Evolutionary conservation across 2,113 vertebrate species (phyloP).

Genomic region (Progne subis): DNA sequence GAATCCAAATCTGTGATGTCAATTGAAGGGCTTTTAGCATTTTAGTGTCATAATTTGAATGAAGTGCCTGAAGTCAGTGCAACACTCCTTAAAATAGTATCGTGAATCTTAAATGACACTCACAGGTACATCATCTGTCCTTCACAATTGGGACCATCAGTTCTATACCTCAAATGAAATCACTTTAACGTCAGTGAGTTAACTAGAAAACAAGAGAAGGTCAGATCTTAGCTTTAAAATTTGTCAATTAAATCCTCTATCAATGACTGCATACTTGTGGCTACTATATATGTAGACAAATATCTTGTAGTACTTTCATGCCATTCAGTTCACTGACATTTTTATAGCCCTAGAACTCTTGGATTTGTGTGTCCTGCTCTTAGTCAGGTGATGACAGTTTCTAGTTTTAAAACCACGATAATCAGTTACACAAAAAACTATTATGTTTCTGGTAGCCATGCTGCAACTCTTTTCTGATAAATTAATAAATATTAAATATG

Average conservation of each 20-base stretch:
- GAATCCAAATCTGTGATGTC: slow-evolving; percentile 56
- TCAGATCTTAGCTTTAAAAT: not conserved
- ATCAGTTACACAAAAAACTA: slow-evolving; percentile 51
- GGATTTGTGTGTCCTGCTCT: slow-evolving; percentile 64
- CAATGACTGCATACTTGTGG: not conserved
- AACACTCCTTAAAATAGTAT: slow-evolving; percentile 1
- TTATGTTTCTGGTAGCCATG: slow-evolving; percentile 15
- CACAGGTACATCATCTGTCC: slow-evolving; percentile 12
- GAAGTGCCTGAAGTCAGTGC: not conserved
- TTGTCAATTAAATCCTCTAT: not conserved
- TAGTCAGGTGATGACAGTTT: slow-evolving; percentile 55
- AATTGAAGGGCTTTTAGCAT: slow-evolving; percentile 38
- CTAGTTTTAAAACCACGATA: slow-evolving; percentile 69
- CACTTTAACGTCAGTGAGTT: not conserved
- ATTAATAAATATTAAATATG: slow-evolving; percentile 31
- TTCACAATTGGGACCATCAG: not conserved
- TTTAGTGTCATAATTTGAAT: slow-evolving; percentile 52
- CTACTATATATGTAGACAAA: not conserved
- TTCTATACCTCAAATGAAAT: slow-evolving; percentile 27
- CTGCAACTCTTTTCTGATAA: slow-evolving; percentile 25
- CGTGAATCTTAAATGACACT: slow-evolving; percentile 7
- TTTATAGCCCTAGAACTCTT: slow-evolving; percentile 45
- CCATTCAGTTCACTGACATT: slow-evolving; percentile 35
- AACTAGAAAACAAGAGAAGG: not conserved
- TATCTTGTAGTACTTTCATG: slow-evolving; percentile 21